Base-by-base conservation (phyloP, 1,140 invertebrate species). In the Papilio machaon region DNA sequence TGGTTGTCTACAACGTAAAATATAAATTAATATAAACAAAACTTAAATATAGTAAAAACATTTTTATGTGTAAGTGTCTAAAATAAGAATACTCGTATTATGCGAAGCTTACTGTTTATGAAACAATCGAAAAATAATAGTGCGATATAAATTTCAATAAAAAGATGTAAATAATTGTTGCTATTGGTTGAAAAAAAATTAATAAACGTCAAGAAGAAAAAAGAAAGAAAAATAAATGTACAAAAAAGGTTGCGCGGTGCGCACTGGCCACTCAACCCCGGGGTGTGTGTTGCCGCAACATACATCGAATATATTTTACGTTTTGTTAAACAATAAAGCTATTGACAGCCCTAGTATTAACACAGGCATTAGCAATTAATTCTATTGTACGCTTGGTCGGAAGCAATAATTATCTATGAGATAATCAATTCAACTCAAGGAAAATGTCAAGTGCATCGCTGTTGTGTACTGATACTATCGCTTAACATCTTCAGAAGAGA, bases 371-470 rank as follows among this genome's bases (percentile, higher is more conserved):
- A 30, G 30, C 15, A 70, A 70, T 35, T 70, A 70, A 70, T 23
- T 13, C 64, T 38, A 35, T 70, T 70, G 64, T 38, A 70, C 64
- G 64, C 64, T 70, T 70, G 30, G 23, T 70, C 64, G 64, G 64
- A 70, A 70, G 64, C 64, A 70, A 70, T 70, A 38, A 70, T 70
- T 70, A 70, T 70, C 11, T 70, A 70, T 70, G 64, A 17, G 38
- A 70, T 70, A 70, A 38, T 70, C 10, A 70, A 38, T 70, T 70
- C 64, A 15, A 30, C 64, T 35, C 64, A 35, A 70, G 64, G 64
- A 70, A 70, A 70, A 70, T 70, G 64, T 70, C 64, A 70, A 70
- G 64, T 70, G 64, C 64, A 70, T 70, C 30, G 30, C 64, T 70
- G 30, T 70, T 64, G 54, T 58, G 8, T 23, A 11, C 9, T 13